Evolutionary conservation across 2,888 invertebrate genomes (phyloP), one percentile per base, ranked within the genome.

Genomic region (Volucella inanis): DNA sequence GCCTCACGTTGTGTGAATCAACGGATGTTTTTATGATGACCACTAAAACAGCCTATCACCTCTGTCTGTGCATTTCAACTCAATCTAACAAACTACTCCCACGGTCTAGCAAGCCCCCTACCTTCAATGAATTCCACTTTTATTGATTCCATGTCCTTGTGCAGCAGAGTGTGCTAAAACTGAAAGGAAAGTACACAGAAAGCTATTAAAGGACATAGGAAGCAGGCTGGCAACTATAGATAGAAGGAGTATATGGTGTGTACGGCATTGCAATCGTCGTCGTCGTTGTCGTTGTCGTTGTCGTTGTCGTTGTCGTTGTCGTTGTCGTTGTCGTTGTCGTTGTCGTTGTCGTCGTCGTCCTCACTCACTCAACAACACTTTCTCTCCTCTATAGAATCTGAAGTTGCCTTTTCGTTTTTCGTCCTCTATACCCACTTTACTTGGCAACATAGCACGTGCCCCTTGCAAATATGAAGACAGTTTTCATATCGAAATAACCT

Each of bases 61-160:
- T 39, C 11, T 31, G 18, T n/a, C 22, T 45, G 50, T 55, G 38
- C 39, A 38, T 41, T 64, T 15, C n/a, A 22, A 47, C 41, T 31
- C 31, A 31, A 31, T 31, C 31, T 31, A 38, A 45, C 45, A 59
- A 59, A 59, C 15, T 59, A 31, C 31, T 41, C 38, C 15, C 57
- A 39, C 57, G 39, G 15, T 22, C n/a, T 41, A 49, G 38, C 47
- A 18, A 38, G 38, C 64, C 9, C 8, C 38, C 61, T n/a, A 41
- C 41, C 50, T 65, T 49, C 79, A 79, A 65, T 49, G 67, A 45
- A 57, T 38, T 65, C 70, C 47, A 57, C 67, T 61, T 64, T 79
- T 80, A 84, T 84, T 80, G 80, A 84, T 80, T 75, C 55, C 61
- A 61, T 80, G 75, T 84, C 80, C 80, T 84, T 84, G 84, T 76